Percentiles rank a stretch among this genome's conserved stretches.
Evolutionary conservation across 2,888 invertebrate genomes (phyloP).

Genomic region (Nomada hirtipes): DNA sequence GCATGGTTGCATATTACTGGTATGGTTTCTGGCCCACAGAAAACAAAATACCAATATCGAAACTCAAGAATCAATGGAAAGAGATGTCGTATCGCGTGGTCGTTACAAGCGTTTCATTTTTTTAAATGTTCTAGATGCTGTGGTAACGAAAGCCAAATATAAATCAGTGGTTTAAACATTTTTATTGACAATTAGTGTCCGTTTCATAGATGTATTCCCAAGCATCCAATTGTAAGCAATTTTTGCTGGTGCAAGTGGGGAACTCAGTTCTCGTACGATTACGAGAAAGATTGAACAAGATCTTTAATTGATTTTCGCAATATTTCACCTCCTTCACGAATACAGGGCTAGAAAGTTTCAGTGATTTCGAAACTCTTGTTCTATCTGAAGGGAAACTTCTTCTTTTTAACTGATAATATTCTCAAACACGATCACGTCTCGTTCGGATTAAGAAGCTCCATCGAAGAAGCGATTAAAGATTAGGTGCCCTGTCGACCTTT

Average conservation of each 20-base stretch:
- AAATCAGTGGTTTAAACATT: neutral
- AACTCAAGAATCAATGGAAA: slow-evolving; percentile 9
- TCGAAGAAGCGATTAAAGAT: slow-evolving; percentile 70
- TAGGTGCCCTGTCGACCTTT: slow-evolving; percentile 58
- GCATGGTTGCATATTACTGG: slow-evolving; percentile 5
- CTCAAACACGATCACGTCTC: slow-evolving; percentile 54
- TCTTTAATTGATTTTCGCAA: slow-evolving; percentile 66
- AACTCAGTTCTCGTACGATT: neutral
- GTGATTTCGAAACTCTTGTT: slow-evolving; percentile 55
- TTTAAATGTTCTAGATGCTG: neutral
- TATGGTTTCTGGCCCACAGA: neutral
- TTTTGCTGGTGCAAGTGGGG: neutral
- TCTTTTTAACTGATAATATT: slow-evolving; percentile 59
- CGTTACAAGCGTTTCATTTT: neutral
- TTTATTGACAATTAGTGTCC: too few relatives aligned
- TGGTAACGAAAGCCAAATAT: neutral
- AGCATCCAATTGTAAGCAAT: too few relatives aligned
- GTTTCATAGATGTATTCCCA: neutral
- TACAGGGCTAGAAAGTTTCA: slow-evolving; percentile 50
- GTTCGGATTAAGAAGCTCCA: slow-evolving; percentile 70
- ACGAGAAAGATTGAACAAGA: slow-evolving; percentile 36
- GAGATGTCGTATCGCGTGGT: neutral
- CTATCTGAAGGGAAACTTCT: slow-evolving; percentile 53
- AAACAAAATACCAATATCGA: slow-evolving; percentile 7
- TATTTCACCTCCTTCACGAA: slow-evolving; percentile 15